Base-by-base conservation (phyloP, 2,797 vertebrate species). In the Alfaro cultratus region DNA sequence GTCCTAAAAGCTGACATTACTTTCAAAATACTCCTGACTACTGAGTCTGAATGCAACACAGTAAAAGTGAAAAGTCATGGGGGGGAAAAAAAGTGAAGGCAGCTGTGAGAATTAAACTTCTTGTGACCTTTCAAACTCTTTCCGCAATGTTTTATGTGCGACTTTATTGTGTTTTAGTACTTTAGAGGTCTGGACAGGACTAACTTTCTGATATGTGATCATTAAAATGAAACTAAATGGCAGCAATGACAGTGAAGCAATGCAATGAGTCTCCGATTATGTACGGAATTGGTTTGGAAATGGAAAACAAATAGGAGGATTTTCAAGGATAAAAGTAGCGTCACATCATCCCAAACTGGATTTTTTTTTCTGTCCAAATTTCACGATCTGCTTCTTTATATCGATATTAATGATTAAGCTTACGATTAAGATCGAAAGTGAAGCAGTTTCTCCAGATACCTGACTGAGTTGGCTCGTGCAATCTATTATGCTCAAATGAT, bases 401-500 rank as follows among this genome's bases (percentile, higher is more conserved):
- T 51, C 21, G 5, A 51, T 2, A 51, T 23, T 51, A 8, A 26
- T 26, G 21, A 26, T 53, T 53, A 26, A 51, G 23, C 53, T 29
- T 29, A 57, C 47, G 18, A 49, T 18, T 49, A 21, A 7, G 5
- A 47, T 47, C 15, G 16, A 49, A 49, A 1, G 39, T 41, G 9
- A 60, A 80, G 82, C 76, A 73, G 47, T 55, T 21, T 0, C 88
- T 81, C 89, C 92, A 80, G 77, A 60, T 55, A 68, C 55, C 75
- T 77, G 64, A 71, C 68, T 62, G 74, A 81, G 73, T 73, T 77
- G 1, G 89, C 90, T 92, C 84, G 89, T 79, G 45, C 82, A 78
- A 43, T 57, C 80, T 23, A 49, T n/a, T 29, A 79, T 84, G 57
- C 68, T 91, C 77, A 92, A 94, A 92, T 89, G 93, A 95, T 93